Base-by-base conservation (phyloP, 2,797 vertebrate species). In the Phalanger gymnotis region DNA sequence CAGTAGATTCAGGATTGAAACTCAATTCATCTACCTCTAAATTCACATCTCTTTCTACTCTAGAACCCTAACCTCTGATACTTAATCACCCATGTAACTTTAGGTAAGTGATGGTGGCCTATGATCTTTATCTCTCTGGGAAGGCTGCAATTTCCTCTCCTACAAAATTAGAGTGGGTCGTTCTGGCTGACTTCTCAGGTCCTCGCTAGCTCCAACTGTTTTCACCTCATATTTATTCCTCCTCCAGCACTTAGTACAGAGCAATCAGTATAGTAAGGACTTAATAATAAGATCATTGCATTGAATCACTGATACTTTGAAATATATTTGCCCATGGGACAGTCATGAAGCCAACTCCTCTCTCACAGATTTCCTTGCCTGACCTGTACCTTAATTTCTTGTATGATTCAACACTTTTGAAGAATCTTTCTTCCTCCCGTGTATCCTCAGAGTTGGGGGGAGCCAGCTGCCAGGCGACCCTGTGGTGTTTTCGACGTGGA, bases 381-480 rank as follows among this genome's bases (percentile, higher is more conserved):
- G 34, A 52, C 22, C 94, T 87, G 96, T 90, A 97, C 96, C 97
- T 97, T 93, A 54, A 54, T 92, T 97, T 98, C 96, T 96, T 97
- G 94, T 66, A 54, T 52, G 94, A 57, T 30, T 98, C 81, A 34
- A 61, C n/a, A 90, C 93, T 92, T 95, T 97, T 94, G 91, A 96
- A 96, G 0, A 0, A 53, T 54, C 93, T 52, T 57, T 97, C 95
- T 53, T 97, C 96, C 54, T 58, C 54, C 4, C 92, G 93, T 54
- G 95, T 90, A 34, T 96, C 92, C 73, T 95, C 91, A 73, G 55
- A 87, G n/a, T 89, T 93, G 55, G 0, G 27, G 11, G 52, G 16
- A 27, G 53, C 11, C 93, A 96, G 87, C 95, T 98, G 96, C 97
- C 96, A 98, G 90, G 93, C 92, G 5, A 97, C 97, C 95, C 94